Evolutionary conservation across 2,113 vertebrate genomes (phyloP), one percentile per base, ranked within the genome.

Genomic region (Dasyurus viverrinus): DNA sequence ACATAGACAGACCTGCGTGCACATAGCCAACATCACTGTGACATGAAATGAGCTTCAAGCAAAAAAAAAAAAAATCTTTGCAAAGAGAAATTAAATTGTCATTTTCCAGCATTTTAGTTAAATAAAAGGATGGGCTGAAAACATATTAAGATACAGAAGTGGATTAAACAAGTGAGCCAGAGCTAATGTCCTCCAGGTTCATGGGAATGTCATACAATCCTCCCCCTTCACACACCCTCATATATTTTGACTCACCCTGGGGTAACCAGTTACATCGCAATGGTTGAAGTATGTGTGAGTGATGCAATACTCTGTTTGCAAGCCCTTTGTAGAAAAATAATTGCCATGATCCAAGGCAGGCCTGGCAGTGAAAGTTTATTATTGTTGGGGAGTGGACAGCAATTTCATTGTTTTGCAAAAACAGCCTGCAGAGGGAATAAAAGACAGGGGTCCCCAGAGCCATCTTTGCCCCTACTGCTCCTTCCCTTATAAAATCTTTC

Each of bases 61-160:
- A n/a, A n/a, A 2, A 47, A 2, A 47, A 8, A 48, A 48, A 96
- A 94, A 93, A 23, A 96, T 94, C 60, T 92, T 91, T 27, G 93
- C 92, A 95, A 68, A 68, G 30, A 93, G 57, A 96, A 50, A 92
- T 47, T 94, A 93, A 93, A 47, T 60, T 92, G 76, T 84, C 93
- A 90, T 95, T 95, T 95, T 92, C 90, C 47, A 91, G 68, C 22
- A 84, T 95, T 98, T 97, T 76, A 93, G 57, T 90, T 95, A 97
- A 97, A 97, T 98, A 97, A 98, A 97, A 95, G 96, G 92, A 95
- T 90, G 53, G 92, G 36, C 52, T 94, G 97, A 97, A 97, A 96
- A 97, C 95, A 89, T 96, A 92, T 24, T 46, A 96, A 97, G 93
- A 91, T 95, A 97, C 96, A 97, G 95, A 94, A 94, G 95, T 11